Conservation (phyloP, 2,113 vertebrate genomes). For the Microtus montanus region DNA sequence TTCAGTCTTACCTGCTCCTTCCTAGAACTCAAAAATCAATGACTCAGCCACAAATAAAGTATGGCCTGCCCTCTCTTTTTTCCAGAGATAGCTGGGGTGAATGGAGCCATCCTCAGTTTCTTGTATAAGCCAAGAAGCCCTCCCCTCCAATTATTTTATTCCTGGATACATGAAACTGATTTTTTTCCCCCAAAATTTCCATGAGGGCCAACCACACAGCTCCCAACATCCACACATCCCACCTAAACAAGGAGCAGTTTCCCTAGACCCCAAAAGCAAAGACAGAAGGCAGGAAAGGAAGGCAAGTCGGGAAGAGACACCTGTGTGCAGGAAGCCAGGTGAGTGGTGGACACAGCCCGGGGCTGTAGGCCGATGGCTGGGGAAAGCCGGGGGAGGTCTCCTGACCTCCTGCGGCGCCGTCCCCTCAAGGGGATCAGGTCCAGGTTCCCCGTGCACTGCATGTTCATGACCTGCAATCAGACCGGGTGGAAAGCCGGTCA, state of each 20-base stretch:
- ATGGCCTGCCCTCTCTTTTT: not conserved
- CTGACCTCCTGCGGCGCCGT: slow-evolving; percentile 77
- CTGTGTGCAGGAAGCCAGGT: slow-evolving; percentile 81
- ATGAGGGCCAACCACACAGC: not conserved
- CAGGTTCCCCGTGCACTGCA: slow-evolving; percentile 79
- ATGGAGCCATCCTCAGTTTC: not conserved
- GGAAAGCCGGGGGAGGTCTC: slow-evolving; percentile 78
- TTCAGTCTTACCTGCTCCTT: slow-evolving; percentile 23
- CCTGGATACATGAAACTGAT: slow-evolving; percentile 31
- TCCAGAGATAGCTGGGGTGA: not conserved
- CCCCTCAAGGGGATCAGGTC: slow-evolving; percentile 79
- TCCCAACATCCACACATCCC: not conserved
- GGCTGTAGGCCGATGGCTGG: slow-evolving; percentile 75
- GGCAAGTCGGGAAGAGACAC: slow-evolving; percentile 67
- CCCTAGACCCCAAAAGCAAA: slow-evolving; percentile 57
- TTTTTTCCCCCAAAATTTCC: not conserved
- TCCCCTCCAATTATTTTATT: not conserved
- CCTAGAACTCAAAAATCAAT: slow-evolving; percentile 10
- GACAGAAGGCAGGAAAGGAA: slow-evolving; percentile 64
- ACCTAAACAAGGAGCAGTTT: not conserved
- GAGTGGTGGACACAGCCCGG: slow-evolving; percentile 78
- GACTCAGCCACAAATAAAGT: slow-evolving; percentile 16
- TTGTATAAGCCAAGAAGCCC: slow-evolving; percentile 7
- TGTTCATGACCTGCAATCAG: slow-evolving; percentile 82
- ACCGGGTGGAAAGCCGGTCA: slow-evolving; percentile 74